phyloP scores from a whole-genome alignment of 2,797 vertebrate genomes.

The Knipowitschia caucasica region DNA sequence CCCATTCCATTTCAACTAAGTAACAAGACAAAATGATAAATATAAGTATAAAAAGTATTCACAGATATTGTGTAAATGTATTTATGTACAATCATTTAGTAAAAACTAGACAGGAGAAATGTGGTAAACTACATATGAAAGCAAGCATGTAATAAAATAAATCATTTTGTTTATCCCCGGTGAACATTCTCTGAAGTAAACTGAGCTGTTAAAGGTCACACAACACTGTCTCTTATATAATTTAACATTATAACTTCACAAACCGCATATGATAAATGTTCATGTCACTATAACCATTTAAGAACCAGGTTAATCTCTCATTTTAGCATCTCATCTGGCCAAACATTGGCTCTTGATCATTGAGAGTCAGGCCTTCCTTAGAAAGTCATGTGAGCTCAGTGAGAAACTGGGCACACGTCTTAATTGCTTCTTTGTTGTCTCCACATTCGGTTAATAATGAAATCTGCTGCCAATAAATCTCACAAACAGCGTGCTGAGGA shows the following conservation, averaged over 20 bases:
- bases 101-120: no score
- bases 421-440: conserved; percentile 46
- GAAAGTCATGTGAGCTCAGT: conserved; percentile 13
- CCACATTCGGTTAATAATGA: conserved; percentile 34
- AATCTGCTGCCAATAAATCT: conserved; percentile 50
- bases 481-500: conserved; percentile 29
- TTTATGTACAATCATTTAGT: no score
- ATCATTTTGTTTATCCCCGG: no score
- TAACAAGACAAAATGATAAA: no score
- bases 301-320: conserved; percentile 3
- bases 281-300: background rate
- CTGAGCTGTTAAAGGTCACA: background rate
- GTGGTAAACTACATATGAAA: no score
- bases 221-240: background rate
- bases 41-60: no score
- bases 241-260: background rate
- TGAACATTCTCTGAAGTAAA: background rate
- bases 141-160: no score
- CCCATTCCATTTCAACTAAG: no score
- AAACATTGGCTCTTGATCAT: conserved; percentile 11
- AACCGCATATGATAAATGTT: background rate
- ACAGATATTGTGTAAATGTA: no score
- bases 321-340: background rate
- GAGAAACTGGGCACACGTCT: conserved; percentile 18
- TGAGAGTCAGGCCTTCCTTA: conserved; percentile 4